Base-by-base conservation (phyloP, 1,140 invertebrate genomes). In the Zelostemma sp. region DNA sequence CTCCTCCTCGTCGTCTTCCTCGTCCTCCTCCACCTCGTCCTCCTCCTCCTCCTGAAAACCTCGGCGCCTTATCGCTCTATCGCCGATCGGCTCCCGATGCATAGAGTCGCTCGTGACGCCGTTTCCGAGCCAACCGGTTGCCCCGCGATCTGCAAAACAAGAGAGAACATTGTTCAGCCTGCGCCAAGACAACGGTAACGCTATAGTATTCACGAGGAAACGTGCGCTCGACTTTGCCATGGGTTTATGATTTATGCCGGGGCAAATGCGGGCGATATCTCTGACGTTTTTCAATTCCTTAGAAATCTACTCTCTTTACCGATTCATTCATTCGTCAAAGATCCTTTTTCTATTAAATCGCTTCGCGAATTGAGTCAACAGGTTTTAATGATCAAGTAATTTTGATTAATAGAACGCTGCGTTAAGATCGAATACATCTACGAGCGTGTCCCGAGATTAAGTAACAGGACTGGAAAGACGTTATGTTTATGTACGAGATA, bases 61-160 rank as follows among this genome's bases (percentile, higher is more conserved):
- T 43, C 56, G 35, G 14, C 35, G 47, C 35, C 61, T 62, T 71
- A 71, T 66, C 68, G 62, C 48, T 40, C 40, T 28, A 62, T 28
- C 45, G 51, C 53, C 53, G 54, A 31, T 59, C 62, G 59, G 58
- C 59, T 71, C 57, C 53, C 55, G 54, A 25, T 54, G 55, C 49
- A 58, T 63, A 71, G 58, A 51, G 45, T 71, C 63, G 62, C 62
- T 62, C 65, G 61, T 65, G 68, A 70, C 62, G 50, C 41, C 62
- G 57, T 62, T 54, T 71, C 65, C 47, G 56, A 50, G 60, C 54
- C 62, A 54, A 71, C 65, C 68, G 54, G 65, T 71, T 58, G 58
- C 33, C 55, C 58, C 55, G 58, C 68, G 65, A 66, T 72, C 69
- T 72, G 60, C 11, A 46, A n/a, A 31, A 73, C 62, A 62, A 57